Percentiles rank a stretch among this genome's conserved stretches.
Evolutionary conservation across 2,113 vertebrate genomes (phyloP).

Genomic region (Plecturocebus donacophilus): DNA sequence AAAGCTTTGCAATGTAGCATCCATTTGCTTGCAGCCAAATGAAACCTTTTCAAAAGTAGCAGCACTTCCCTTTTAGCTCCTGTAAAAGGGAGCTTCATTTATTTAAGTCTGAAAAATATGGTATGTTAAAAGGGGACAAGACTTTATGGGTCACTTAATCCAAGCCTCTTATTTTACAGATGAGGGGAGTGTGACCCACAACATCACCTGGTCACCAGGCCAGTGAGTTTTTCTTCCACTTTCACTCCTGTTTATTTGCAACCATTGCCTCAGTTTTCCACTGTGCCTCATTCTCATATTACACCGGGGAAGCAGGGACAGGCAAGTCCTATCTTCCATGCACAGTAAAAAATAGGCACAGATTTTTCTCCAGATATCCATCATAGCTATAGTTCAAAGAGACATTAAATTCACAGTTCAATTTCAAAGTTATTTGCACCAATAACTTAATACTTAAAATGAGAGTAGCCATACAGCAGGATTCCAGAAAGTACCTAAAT

Average conservation of each 20-base stretch:
- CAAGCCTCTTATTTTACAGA: background rate
- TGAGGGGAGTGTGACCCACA: background rate
- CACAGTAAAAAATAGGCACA: background rate
- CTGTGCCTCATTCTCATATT: background rate
- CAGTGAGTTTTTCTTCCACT: background rate
- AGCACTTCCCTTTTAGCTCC: background rate
- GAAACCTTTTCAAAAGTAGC: conserved; percentile 55
- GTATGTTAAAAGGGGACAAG: background rate
- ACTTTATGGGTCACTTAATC: background rate
- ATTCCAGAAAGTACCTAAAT: background rate
- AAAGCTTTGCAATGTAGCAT: conserved; percentile 38
- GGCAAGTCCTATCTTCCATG: background rate
- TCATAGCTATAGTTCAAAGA: background rate
- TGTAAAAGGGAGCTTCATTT: conserved; percentile 13
- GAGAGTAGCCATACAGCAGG: background rate
- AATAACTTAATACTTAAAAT: background rate
- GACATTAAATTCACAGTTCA: background rate
- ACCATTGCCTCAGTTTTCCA: background rate
- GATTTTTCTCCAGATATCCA: background rate
- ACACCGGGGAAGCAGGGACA: fast-evolving
- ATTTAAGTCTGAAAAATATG: background rate
- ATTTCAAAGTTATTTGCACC: background rate
- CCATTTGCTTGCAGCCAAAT: conserved; percentile 56
- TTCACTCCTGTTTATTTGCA: background rate
- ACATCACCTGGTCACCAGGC: background rate